Evolutionary conservation across 2,113 vertebrate genomes (phyloP).

Genomic region (Oreochromis aureus): DNA sequence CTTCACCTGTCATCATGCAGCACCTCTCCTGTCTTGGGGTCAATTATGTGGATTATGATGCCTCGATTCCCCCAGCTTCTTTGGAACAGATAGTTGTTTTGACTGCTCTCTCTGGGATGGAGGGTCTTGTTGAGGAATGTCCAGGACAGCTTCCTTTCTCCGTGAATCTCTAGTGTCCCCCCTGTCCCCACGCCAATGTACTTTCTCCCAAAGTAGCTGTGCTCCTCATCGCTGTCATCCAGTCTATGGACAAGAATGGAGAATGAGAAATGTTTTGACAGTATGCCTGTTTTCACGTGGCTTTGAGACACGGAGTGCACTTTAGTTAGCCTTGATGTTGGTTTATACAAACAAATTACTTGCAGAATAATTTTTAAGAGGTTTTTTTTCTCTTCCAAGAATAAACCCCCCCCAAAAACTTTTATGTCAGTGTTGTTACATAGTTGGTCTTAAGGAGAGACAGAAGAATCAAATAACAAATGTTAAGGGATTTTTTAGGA

Average conservation of each 20-base stretch:
- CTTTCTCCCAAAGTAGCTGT: constrained; percentile 89
- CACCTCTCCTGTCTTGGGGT: constrained; percentile 80
- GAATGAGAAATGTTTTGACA: neutral
- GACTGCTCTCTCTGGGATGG: constrained; percentile 79
- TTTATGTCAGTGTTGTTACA: neutral
- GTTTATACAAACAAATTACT: neutral
- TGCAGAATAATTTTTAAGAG: neutral
- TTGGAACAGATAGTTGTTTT: constrained; percentile 87
- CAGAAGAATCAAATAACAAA: neutral
- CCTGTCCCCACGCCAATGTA: constrained; percentile 84
- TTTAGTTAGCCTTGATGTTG: neutral
- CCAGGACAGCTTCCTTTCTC: constrained; percentile 87
- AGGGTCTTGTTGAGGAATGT: constrained; percentile 92
- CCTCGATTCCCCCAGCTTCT: constrained; percentile 93
- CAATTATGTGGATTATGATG: constrained; percentile 85
- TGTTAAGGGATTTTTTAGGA: too few relatives aligned
- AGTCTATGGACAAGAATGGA: constrained; percentile 63
- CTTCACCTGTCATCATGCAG: constrained; percentile 82
- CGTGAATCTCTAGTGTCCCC: constrained; percentile 87
- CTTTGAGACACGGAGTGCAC: neutral
- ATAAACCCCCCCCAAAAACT: rapidly evolving
- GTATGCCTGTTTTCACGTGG: neutral
- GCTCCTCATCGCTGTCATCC: constrained; percentile 71
- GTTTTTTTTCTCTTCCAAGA: neutral
- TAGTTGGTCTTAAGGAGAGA: neutral